Evolutionary conservation across 2,888 invertebrate species (phyloP), one percentile per base, ranked within the genome.

Genomic region (Tipula helvola): DNA sequence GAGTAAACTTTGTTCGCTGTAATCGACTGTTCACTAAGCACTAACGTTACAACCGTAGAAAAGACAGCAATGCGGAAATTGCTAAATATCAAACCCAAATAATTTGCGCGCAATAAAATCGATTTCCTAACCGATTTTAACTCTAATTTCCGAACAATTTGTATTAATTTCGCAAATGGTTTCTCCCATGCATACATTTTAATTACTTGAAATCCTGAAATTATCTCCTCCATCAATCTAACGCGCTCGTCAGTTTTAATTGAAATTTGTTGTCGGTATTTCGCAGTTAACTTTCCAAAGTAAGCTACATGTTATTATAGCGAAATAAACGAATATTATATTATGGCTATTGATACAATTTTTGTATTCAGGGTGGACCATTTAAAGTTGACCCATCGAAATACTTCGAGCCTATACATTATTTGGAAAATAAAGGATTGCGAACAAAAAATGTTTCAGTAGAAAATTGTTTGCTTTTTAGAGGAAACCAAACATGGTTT

Each of bases 171-270:
- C 85, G 95, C 95, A 90, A 97, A 97, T 0, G 97, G 96, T 88
- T 94, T 95, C 90, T 98, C 97, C 95, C 97, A 98, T 1, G 97
- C 96, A 90, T 97, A 97, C 96, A 97, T 97, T 92, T 98, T 98
- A 88, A 98, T 96, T 2, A 97, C 96, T 88, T 94, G 92, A 88
- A 95, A 95, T 0, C 94, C 95, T 0, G 93, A 92, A 57, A 95
- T 93, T 85, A 95, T 94, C 90, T 95, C 96, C 89, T 95, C 95
- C 96, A 96, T 96, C 13, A 96, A 90, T 42, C 95, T 93, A 0
- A 97, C 95, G 87, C 97, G 92, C 89, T 95, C 95, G 89, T 96
- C 96, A 0, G 96, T 95, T 89, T 93, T 93, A 2, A 92, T 89
- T 0, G 95, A 93, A 1, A 93, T 93, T 88, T 92, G 91, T 18